Percentiles rank a stretch among this genome's conserved stretches.
Conservation (phyloP, 2,888 invertebrate genomes). For the Pandemis heparana region DNA sequence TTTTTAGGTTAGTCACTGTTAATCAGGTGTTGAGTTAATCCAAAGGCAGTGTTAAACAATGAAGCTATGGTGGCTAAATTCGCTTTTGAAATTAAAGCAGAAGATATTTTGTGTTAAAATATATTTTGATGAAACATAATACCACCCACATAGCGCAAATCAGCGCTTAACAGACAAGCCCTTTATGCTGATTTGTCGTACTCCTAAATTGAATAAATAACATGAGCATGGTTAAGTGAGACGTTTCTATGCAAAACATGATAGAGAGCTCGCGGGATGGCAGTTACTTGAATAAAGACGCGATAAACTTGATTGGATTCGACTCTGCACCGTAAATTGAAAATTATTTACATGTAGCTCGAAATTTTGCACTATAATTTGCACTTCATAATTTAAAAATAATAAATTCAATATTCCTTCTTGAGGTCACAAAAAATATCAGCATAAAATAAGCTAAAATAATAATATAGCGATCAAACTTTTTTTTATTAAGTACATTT, state of each 20-base stretch:
- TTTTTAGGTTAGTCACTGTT: not conserved
- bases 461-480: too few relatives aligned
- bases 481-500: too few relatives aligned
- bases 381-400: not conserved
- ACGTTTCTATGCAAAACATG: slow-evolving; percentile 26
- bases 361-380: not conserved
- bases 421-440: too few relatives aligned
- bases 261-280: slow-evolving; percentile 6
- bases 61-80: too few relatives aligned
- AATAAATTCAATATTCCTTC: too few relatives aligned
- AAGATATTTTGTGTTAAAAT: too few relatives aligned
- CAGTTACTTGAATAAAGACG: slow-evolving; percentile 5
- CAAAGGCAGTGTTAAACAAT: too few relatives aligned
- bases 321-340: not conserved
- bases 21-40: not conserved
- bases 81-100: too few relatives aligned
- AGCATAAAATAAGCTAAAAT: too few relatives aligned
- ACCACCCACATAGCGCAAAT: not conserved
- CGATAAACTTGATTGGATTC: not conserved
- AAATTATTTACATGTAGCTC: too few relatives aligned
- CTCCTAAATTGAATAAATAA: not conserved
- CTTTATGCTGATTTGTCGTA: not conserved
- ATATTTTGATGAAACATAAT: not conserved
- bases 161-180: not conserved
- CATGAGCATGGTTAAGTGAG: slow-evolving; percentile 10